Base-by-base conservation (phyloP, 2,113 vertebrate genomes). In the Halichoeres trimaculatus region DNA sequence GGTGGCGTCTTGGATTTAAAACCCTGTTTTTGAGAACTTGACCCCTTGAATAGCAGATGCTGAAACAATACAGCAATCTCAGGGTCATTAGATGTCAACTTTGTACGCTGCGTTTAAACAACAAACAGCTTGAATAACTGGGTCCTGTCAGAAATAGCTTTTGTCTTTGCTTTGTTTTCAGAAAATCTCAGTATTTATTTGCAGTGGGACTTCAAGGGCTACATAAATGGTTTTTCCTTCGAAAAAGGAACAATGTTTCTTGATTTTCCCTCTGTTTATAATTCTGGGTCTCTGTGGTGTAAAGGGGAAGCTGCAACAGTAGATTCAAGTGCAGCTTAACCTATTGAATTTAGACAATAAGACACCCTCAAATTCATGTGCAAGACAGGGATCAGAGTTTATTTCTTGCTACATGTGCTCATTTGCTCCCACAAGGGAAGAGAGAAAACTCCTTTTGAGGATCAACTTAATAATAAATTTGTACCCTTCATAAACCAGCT, bases 11-110 rank as follows among this genome's bases (percentile, higher is more conserved):
- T 22, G 10, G 50, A 61, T 71, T 43, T 56, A 45, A 70, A 54
- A 20, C 17, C 26, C 13, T 61, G 35, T 14, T 43, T 71, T 7
- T 22, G 60, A 26, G 41, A n/a, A 9, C 48, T 4, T 3, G 1
- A 34, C 34, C 11, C 17, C 56, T 36, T 78, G 70, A 83, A 51
- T 83, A 40, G 43, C 8, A 8, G 70, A 26, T 4, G n/a, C 5
- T 34, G 30, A 36, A 54, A 40, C 1, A 9, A 8, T 55, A 1
- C 17, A 73, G 36, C 20, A 17, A 19, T 30, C 45, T 20, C 50
- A n/a, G 20, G 17, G 56, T 63, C n/a, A 60, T 19, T 40, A 41
- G 26, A 62, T 76, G 6, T 30, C 6, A 4, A 30, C 30, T 30
- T 30, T 30, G 30, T 30, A 4, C 6, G 30, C 6, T 30, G 30